These are phyloP conservation scores for Ailurus styani DNA, from an alignment of 2,113 vertebrate genomes.

Conservation along the genomic window DNA sequence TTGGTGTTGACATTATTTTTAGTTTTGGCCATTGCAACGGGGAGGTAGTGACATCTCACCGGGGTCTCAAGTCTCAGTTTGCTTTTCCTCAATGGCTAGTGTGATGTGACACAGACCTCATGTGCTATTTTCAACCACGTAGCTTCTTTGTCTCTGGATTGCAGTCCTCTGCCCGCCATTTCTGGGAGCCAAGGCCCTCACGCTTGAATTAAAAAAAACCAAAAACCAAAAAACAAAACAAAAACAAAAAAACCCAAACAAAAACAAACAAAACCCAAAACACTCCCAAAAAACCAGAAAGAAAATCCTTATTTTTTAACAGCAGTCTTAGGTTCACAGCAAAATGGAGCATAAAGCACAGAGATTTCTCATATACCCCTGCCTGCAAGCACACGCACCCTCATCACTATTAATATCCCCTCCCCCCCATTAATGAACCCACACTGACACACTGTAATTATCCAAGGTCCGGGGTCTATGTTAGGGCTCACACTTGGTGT, in stretches of 20 bases:
- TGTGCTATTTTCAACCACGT: neutral
- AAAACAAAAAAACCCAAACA: no score
- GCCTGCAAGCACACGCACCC: neutral
- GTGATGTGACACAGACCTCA: no score
- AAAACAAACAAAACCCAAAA: neutral
- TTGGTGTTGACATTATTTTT: neutral
- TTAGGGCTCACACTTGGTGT: neutral
- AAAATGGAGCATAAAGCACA: neutral
- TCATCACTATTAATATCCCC: neutral
- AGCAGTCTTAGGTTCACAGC: neutral
- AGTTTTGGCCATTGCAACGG: neutral
- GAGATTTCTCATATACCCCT: neutral
- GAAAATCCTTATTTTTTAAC: neutral
- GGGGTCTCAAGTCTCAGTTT: accelerated
- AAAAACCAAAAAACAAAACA: neutral
- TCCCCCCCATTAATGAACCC: no score
- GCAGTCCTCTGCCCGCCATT: neutral
- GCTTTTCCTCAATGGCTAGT: neutral
- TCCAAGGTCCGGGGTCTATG: neutral
- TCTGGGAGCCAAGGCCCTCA: neutral
- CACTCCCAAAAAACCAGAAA: neutral
- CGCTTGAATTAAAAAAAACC: neutral
- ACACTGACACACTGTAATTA: no score
- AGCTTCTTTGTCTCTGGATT: neutral
- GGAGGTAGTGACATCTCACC: no score